Percentiles rank a stretch among this genome's conserved stretches.
phyloP scores from a whole-genome alignment of 92 coral and sea anemone species.

The Epizoanthus stellaris region DNA sequence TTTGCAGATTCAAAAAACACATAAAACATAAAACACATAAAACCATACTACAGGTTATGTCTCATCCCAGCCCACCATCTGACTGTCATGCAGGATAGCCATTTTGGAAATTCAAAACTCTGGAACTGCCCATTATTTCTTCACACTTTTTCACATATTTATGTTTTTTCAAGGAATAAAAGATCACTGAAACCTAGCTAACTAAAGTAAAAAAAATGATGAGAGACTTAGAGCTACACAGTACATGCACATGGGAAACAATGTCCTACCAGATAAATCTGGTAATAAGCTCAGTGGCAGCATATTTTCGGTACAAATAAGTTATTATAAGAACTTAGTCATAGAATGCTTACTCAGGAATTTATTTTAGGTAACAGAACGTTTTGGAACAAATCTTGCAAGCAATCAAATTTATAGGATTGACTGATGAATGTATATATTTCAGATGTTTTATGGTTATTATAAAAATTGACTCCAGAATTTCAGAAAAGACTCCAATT shows the following conservation, averaged over 20 bases:
- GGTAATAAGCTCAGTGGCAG: neutral
- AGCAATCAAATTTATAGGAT: slow-evolving; percentile 4
- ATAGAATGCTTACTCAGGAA: slow-evolving; percentile 10
- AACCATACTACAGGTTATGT: slow-evolving; percentile 17
- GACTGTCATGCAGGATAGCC: slow-evolving; percentile 12
- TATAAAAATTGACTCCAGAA: neutral
- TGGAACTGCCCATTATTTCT: neutral
- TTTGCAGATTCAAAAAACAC: slow-evolving; percentile 9
- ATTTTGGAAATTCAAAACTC: slow-evolving; percentile 10
- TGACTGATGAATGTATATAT: slow-evolving; percentile 10
- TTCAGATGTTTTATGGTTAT: neutral
- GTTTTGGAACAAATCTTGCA: slow-evolving; percentile 16
- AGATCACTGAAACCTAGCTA: slow-evolving; percentile 3
- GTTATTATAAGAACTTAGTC: slow-evolving; percentile 13
- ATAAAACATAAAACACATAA: slow-evolving; percentile 17
- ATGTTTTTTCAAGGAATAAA: slow-evolving; percentile 6
- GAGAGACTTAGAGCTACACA: slow-evolving; percentile 12
- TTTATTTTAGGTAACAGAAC: slow-evolving; percentile 3
- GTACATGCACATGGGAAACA: slow-evolving; percentile 6
- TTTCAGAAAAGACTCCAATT: slow-evolving; percentile 16
- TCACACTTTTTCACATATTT: slow-evolving; percentile 10
- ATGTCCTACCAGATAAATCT: slow-evolving; percentile 12
- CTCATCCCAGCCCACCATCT: slow-evolving; percentile 10
- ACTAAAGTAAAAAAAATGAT: neutral
- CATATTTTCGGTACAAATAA: slow-evolving; percentile 9